Conservation (phyloP, 2,797 vertebrate species). For the Coccyzus lansbergi region DNA sequence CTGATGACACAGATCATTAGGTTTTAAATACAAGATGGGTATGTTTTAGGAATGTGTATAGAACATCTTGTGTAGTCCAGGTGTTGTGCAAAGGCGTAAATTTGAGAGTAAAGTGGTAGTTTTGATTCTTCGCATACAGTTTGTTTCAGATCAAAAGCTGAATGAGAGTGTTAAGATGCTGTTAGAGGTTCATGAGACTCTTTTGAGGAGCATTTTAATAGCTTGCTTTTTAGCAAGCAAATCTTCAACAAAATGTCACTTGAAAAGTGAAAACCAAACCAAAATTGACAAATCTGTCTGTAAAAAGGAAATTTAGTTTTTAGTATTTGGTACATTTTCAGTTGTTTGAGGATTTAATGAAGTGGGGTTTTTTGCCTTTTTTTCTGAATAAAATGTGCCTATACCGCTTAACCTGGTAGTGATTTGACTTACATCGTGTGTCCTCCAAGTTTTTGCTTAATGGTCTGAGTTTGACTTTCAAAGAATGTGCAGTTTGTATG, state of each 20-base stretch:
- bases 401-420: neutral
- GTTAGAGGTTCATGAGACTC: neutral
- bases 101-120: neutral
- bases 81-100: neutral
- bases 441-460: neutral
- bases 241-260: neutral
- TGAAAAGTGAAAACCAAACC: neutral
- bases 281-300: neutral
- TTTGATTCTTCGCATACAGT: neutral
- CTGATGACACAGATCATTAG: neutral
- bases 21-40: neutral
- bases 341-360: neutral
- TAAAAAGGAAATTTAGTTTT: neutral
- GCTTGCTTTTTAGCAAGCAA: neutral
- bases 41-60: neutral
- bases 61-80: neutral
- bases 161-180: neutral
- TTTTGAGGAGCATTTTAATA: neutral
- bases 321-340: neutral
- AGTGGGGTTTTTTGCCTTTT: neutral
- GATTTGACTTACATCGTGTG: neutral
- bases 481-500: neutral
- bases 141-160: neutral
- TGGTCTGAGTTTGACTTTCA: neutral
- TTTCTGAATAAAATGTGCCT: neutral